phyloP scores from a whole-genome alignment of 2,113 vertebrate species.

The Chionomys nivalis region DNA sequence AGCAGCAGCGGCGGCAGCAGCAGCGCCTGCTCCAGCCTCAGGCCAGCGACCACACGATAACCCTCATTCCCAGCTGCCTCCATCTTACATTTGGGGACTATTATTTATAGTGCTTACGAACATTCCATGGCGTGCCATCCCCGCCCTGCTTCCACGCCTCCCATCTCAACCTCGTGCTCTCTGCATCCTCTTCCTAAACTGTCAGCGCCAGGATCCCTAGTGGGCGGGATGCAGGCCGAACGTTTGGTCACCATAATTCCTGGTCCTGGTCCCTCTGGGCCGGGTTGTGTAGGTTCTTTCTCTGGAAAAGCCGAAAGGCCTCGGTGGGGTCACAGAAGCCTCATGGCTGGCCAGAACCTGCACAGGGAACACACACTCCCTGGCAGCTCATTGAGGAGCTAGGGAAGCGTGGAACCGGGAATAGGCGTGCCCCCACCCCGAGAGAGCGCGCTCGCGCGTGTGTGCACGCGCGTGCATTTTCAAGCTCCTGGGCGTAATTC shows the following conservation, averaged over 20 bases:
- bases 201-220: constrained; percentile 40
- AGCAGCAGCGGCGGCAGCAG: neutral
- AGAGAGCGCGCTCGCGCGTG: neutral
- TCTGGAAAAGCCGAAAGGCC: neutral
- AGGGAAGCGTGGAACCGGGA: neutral
- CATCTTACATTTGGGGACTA: constrained; percentile 80
- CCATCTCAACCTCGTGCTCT: neutral
- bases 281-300: neutral
- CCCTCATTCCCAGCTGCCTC: constrained; percentile 72
- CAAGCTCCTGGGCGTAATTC: constrained; percentile 62
- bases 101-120: constrained; percentile 43
- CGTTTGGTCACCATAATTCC: neutral
- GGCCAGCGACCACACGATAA: constrained; percentile 52
- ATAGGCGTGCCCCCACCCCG: constrained; percentile 43
- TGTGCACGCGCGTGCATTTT: constrained; percentile 42
- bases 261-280: neutral
- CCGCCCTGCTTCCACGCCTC: neutral
- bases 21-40: constrained; percentile 56
- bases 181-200: neutral
- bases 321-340: neutral
- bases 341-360: neutral
- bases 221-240: neutral
- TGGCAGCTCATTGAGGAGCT: neutral
- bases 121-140: neutral
- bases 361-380: neutral